Percentiles rank a stretch among this genome's conserved stretches.
Conservation (phyloP, 2,113 vertebrate genomes). For the Petaurus breviceps region DNA sequence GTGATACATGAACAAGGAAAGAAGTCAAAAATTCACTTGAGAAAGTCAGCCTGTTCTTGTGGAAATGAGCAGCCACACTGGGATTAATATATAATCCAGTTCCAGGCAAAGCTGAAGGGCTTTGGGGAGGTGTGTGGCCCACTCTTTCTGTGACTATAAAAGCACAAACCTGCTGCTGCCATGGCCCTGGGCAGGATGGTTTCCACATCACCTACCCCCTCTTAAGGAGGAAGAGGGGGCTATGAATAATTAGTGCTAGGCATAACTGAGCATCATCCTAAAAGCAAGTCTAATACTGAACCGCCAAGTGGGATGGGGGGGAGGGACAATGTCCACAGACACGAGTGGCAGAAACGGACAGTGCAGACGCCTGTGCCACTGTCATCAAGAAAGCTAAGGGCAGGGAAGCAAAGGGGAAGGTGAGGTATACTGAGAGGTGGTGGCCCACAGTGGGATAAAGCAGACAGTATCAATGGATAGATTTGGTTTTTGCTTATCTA, state of each 20-base stretch:
- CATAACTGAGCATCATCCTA: not conserved
- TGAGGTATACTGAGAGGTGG: not conserved
- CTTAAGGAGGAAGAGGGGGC: not conserved
- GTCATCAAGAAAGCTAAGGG: not conserved
- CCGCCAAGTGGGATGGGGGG: accelerated
- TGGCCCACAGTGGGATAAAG: not conserved
- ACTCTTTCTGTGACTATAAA: not conserved
- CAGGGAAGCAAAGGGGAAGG: not conserved
- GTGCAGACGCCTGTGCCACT: too few species aligned
- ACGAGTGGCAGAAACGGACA: not conserved
- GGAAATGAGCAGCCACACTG: not conserved
- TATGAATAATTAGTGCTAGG: not conserved
- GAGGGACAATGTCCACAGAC: not conserved
- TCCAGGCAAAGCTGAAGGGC: not conserved
- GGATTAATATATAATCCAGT: not conserved
- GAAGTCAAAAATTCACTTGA: not conserved
- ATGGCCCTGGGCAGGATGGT: not conserved
- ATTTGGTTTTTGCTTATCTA: not conserved
- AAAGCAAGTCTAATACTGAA: not conserved
- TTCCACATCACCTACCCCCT: too few species aligned
- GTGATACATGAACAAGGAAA: not conserved
- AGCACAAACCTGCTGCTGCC: not conserved
- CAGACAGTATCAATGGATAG: not conserved
- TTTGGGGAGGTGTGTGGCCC: not conserved
- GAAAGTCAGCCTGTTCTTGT: not conserved